A percentile compares a stretch with the other conserved stretches of the same genome.
Evolutionary conservation across 2,888 invertebrate genomes (phyloP).

Genomic region (Ennomos quercinarius): DNA sequence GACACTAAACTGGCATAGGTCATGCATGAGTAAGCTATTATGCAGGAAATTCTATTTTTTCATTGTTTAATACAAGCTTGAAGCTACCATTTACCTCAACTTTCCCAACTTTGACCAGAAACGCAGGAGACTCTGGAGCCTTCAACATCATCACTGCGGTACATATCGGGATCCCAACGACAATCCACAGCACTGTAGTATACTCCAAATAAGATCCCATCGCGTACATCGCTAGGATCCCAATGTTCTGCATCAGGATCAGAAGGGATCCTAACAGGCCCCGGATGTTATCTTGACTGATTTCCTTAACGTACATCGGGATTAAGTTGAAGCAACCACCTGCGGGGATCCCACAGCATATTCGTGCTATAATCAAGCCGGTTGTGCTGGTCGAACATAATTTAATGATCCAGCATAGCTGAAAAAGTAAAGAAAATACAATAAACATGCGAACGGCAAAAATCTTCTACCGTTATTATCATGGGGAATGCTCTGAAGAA

Average conservation of each 20-base stretch:
- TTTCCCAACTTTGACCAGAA: constrained; percentile 62
- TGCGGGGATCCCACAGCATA: constrained; percentile 58
- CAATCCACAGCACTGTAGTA: constrained; percentile 56
- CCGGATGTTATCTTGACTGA: constrained; percentile 65
- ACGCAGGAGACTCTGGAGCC: constrained; percentile 71
- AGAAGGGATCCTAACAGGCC: constrained; percentile 62
- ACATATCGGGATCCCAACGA: constrained; percentile 53
- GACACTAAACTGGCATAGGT: no score
- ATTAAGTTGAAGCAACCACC: constrained; percentile 65
- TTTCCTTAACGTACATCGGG: constrained; percentile 68
- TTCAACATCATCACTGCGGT: constrained; percentile 57
- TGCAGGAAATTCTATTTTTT: no score
- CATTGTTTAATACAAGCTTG: no score
- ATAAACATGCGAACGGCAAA: no score
- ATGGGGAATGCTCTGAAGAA: no score
- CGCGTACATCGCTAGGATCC: constrained; percentile 61
- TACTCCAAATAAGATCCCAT: constrained; percentile 66
- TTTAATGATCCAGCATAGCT: constrained; percentile 67
- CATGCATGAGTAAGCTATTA: no score
- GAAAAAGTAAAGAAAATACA: constrained; percentile 41
- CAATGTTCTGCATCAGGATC: constrained; percentile 59
- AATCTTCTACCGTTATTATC: no score
- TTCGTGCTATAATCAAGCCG: constrained; percentile 57
- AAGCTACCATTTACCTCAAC: constrained; percentile 51
- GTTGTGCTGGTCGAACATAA: constrained; percentile 48